A percentile compares a stretch with the other conserved stretches of the same genome.
These are phyloP conservation scores for Phaethornis superciliosus DNA, from an alignment of 2,113 vertebrate species.

Conservation along the genomic window DNA sequence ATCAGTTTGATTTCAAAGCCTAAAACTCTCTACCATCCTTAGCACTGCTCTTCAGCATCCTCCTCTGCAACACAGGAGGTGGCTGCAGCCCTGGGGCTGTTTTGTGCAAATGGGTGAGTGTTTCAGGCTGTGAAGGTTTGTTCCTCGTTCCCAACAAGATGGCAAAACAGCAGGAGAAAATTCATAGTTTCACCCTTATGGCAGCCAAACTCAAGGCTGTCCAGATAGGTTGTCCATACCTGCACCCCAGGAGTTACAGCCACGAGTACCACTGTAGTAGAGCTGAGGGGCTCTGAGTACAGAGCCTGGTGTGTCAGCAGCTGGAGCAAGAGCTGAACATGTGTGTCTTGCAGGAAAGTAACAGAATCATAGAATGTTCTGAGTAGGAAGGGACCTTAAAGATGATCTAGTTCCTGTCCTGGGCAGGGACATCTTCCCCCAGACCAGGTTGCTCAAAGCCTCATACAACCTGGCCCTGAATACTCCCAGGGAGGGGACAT, in stretches of 20 bases:
- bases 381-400: too few relatives aligned
- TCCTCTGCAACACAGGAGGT: not conserved
- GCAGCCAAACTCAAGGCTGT: too few relatives aligned
- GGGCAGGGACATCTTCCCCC: too few relatives aligned
- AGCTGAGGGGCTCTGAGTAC: accelerated
- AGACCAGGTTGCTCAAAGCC: too few relatives aligned
- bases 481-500: too few relatives aligned
- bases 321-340: not conserved
- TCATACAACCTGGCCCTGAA: too few relatives aligned
- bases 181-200: not conserved
- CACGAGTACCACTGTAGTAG: accelerated
- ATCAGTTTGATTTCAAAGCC: not conserved
- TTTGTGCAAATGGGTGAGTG: not conserved
- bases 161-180: not conserved
- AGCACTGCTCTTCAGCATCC: not conserved
- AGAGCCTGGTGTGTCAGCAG: accelerated
- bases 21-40: not conserved
- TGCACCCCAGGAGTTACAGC: too few relatives aligned
- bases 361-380: too few relatives aligned
- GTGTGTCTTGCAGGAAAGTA: too few relatives aligned
- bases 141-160: not conserved
- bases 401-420: too few relatives aligned
- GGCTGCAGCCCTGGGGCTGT: not conserved
- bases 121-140: not conserved
- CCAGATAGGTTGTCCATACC: not conserved